Base-by-base conservation (phyloP, 2,797 vertebrate species). In the Orestias chungarensis region DNA sequence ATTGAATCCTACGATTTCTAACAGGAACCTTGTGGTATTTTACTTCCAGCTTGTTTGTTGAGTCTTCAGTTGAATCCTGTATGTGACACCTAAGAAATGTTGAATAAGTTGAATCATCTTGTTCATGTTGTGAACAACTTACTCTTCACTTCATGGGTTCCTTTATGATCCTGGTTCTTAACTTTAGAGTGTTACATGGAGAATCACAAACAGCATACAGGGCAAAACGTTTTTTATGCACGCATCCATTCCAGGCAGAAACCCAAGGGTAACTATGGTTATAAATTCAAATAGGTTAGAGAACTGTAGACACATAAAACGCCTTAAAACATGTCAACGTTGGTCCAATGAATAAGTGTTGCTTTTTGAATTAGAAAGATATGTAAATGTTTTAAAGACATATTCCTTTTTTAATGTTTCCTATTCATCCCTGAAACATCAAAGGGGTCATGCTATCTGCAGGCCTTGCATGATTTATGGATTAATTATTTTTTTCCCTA, bases 381-480 rank as follows among this genome's bases (percentile, higher is more conserved):
- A 38, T 29, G 33, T 35, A 9, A 10, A 50, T 8, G 6, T 47
- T 47, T 18, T 20, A 17, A 47, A 20, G 46, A n/a, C 7, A 1
- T 50, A 0, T 3, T 23, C 6, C 20, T n/a, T 10, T 23, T 8
- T 23, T 23, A 2, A 12, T 40, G 25, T 62, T n/a, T 62, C 57
- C 11, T 20, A 40, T 23, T 38, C 4, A 38, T 38, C 1, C 23
- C n/a, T n/a, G 10, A 61, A 61, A 49, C 20, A n/a, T 61, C 57
- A 38, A 4, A 71, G 20, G 64, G 38, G 25, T 2, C 46, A 64
- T 79, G 73, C 4, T 44, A 8, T 47, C 31, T 55, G 46, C 52
- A 66, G 38, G 40, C 59, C 8, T 27, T 42, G 27, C 29, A 23
- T 70, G 27, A 17, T 66, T 69, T 67, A 69, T 1, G 61, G 3